phyloP scores from a whole-genome alignment of 2,797 vertebrate species.

The Fratercula arctica region DNA sequence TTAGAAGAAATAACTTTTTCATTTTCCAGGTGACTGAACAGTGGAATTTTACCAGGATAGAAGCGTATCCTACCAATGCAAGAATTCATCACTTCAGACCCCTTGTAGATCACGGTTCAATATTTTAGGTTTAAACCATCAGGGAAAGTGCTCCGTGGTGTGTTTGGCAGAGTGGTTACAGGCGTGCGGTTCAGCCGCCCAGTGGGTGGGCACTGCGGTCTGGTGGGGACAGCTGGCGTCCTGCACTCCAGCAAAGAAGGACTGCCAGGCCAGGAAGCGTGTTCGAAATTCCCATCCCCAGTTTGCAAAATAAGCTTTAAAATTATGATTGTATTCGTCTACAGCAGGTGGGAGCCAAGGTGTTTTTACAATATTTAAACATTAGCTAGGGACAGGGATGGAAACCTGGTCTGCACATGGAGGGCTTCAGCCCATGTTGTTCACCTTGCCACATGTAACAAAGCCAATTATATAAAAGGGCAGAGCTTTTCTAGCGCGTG shows the following conservation, averaged over 20 bases:
- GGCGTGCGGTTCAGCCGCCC: not conserved
- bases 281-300: not conserved
- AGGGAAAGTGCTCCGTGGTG: not conserved
- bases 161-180: too few species aligned
- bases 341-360: not conserved
- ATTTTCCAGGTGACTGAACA: not conserved
- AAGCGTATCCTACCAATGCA: not conserved
- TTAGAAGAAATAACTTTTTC: not conserved
- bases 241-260: not conserved
- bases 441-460: not conserved
- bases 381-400: not conserved
- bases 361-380: not conserved
- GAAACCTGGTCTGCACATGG: not conserved
- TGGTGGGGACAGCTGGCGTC: not conserved
- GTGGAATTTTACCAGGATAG: not conserved
- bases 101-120: not conserved
- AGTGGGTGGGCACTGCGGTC: not conserved
- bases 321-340: not conserved
- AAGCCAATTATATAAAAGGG: not conserved
- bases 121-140: not conserved
- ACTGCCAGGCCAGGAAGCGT: not conserved
- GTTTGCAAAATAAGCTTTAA: not conserved
- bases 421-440: accelerated
- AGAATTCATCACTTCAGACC: not conserved
- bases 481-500: not conserved